A percentile compares a stretch with the other conserved stretches of the same genome.
Conservation (phyloP, 2,797 vertebrate genomes). For the Schizopygopsis pylzovi region DNA sequence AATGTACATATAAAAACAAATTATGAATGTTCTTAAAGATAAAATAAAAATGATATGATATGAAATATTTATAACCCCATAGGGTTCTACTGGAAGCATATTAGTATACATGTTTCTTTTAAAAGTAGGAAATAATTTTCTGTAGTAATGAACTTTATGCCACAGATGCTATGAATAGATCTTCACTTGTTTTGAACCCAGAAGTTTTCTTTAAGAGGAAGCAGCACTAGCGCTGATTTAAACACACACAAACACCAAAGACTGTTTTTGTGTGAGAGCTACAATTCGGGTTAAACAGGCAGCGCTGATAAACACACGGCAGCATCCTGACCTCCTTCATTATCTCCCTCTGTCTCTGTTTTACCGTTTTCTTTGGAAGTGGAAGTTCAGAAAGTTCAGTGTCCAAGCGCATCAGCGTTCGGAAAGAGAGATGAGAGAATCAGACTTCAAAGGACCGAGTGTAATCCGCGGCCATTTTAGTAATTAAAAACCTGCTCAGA, state of each 20-base stretch:
- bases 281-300: not conserved
- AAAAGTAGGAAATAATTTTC: not conserved
- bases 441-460: slow-evolving; percentile 67
- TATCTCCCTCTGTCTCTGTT: slow-evolving; percentile 30
- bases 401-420: slow-evolving; percentile 67
- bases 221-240: not conserved
- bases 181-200: not conserved
- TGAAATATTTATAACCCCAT: not conserved
- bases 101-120: not conserved
- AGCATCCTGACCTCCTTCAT: slow-evolving; percentile 7
- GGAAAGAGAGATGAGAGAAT: slow-evolving; percentile 57
- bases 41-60: not conserved
- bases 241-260: not conserved
- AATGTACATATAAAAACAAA: not conserved
- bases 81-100: not conserved
- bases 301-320: not conserved
- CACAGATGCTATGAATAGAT: not conserved
- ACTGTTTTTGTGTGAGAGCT: not conserved
- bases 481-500: slow-evolving; percentile 66
- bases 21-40: not conserved
- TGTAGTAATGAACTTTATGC: too few species aligned
- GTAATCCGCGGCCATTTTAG: slow-evolving; percentile 64
- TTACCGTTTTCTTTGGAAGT: not conserved
- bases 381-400: slow-evolving; percentile 49
- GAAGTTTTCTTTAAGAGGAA: not conserved